Percentiles rank a stretch among this genome's conserved stretches.
These are phyloP conservation scores for Candidula unifasciata DNA, from an alignment of 2,888 invertebrate genomes.

Conservation along the genomic window DNA sequence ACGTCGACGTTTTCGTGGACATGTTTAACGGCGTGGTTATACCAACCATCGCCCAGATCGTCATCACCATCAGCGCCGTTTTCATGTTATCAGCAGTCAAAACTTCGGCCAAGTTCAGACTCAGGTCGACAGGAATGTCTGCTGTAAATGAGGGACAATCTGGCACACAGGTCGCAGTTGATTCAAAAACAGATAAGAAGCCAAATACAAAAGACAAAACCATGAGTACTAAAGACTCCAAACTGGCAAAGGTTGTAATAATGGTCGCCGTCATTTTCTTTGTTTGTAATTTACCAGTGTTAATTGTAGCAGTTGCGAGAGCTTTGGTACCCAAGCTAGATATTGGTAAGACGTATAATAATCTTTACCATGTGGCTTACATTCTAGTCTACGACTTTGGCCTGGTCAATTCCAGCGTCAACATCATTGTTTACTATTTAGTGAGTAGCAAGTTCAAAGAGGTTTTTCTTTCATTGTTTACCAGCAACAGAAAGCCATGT, in stretches of 20 bases:
- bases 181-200: too few relatives aligned
- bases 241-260: slow-evolving; percentile 24
- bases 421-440: slow-evolving; percentile 9
- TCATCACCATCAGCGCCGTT: slow-evolving; percentile 17
- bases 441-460: slow-evolving; percentile 26
- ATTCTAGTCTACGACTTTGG: slow-evolving; percentile 27
- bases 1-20: slow-evolving; percentile 33
- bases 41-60: slow-evolving; percentile 28
- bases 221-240: slow-evolving; percentile 15
- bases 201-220: not conserved
- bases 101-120: slow-evolving; percentile 27
- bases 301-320: slow-evolving; percentile 13
- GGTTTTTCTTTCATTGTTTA: slow-evolving; percentile 4
- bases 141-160: not conserved
- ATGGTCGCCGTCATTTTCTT: slow-evolving; percentile 18
- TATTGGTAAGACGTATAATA: slow-evolving; percentile 9
- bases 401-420: slow-evolving; percentile 22
- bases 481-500: not conserved
- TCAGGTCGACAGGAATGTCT: not conserved
- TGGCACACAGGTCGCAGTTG: not conserved
- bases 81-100: slow-evolving; percentile 25
- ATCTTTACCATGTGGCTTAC: slow-evolving; percentile 17
- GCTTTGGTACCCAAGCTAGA: not conserved
- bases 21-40: slow-evolving; percentile 27
- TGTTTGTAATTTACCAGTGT: slow-evolving; percentile 11